Conservation (phyloP, 2,888 invertebrate species). For the Trissolcus brochymenae region DNA sequence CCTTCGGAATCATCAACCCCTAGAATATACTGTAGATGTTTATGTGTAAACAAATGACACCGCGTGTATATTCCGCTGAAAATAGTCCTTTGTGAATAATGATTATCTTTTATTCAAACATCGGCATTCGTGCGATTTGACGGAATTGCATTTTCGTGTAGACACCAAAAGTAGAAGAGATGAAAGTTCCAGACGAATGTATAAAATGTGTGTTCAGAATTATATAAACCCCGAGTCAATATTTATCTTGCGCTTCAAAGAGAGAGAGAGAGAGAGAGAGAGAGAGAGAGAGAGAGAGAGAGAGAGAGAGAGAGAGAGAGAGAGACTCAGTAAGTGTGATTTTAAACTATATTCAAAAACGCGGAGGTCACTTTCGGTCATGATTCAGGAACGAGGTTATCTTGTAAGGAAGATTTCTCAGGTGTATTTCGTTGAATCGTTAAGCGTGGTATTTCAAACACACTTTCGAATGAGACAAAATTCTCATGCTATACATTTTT, state of each 20-base stretch:
- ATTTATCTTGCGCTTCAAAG: slow-evolving; percentile 3
- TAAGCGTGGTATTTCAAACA: slow-evolving; percentile 5
- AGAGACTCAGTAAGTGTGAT: slow-evolving; percentile 5
- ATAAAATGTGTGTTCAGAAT: slow-evolving; percentile 6
- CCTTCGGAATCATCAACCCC: background rate
- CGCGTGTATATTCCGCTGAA: too few relatives aligned
- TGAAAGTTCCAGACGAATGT: too few relatives aligned
- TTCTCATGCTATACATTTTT: background rate
- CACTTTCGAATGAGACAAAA: slow-evolving; percentile 8
- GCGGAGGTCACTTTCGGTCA: slow-evolving; percentile 20
- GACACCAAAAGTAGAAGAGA: too few relatives aligned
- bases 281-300: slow-evolving; percentile 2
- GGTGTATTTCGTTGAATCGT: slow-evolving; percentile 13
- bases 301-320: slow-evolving; percentile 5
- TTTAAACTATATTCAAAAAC: slow-evolving; percentile 12
- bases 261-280: slow-evolving; percentile 6
- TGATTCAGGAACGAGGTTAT: slow-evolving; percentile 23
- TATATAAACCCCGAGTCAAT: slow-evolving; percentile 8
- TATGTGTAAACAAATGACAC: too few relatives aligned
- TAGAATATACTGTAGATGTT: too few relatives aligned
- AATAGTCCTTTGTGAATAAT: too few relatives aligned
- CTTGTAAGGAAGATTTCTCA: slow-evolving; percentile 17
- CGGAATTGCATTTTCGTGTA: too few relatives aligned
- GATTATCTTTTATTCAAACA: too few relatives aligned
- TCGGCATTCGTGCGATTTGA: too few relatives aligned